Percentiles rank a stretch among this genome's conserved stretches.
These are phyloP conservation scores for Callimorpha dominula DNA, from an alignment of 2,888 invertebrate species.

Conservation along the genomic window DNA sequence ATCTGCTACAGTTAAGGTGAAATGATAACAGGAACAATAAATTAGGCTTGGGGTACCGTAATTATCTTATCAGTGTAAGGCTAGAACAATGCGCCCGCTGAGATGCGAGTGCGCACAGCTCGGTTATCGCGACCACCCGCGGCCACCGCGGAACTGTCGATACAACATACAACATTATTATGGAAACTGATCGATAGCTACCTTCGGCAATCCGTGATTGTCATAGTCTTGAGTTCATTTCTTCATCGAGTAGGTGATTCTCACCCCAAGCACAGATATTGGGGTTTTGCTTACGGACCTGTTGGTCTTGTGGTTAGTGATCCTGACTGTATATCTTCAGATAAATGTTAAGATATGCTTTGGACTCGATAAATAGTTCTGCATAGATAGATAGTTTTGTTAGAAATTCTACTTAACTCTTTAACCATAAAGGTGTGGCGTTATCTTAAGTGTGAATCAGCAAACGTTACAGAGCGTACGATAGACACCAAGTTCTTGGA, in stretches of 20 bases:
- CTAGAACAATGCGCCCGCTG: constrained; percentile 64
- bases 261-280: too few species aligned
- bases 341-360: neutral
- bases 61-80: constrained; percentile 71
- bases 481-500: neutral
- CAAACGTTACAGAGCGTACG: too few species aligned
- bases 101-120: constrained; percentile 60
- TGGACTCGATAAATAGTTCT: neutral
- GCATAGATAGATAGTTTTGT: neutral
- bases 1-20: constrained; percentile 49
- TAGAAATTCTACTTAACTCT: neutral
- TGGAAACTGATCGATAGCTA: constrained; percentile 49
- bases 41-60: constrained; percentile 54
- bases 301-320: too few species aligned
- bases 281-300: too few species aligned
- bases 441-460: neutral
- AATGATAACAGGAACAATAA: constrained; percentile 57
- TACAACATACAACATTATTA: constrained; percentile 59
- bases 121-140: constrained; percentile 71
- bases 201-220: neutral
- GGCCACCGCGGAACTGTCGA: constrained; percentile 42
- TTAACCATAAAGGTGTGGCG: neutral
- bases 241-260: neutral
- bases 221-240: neutral
- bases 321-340: neutral